Percentiles rank a stretch among this genome's conserved stretches.
Conservation (phyloP, 1,140 invertebrate genomes). For the Drosophila repletoides region DNA sequence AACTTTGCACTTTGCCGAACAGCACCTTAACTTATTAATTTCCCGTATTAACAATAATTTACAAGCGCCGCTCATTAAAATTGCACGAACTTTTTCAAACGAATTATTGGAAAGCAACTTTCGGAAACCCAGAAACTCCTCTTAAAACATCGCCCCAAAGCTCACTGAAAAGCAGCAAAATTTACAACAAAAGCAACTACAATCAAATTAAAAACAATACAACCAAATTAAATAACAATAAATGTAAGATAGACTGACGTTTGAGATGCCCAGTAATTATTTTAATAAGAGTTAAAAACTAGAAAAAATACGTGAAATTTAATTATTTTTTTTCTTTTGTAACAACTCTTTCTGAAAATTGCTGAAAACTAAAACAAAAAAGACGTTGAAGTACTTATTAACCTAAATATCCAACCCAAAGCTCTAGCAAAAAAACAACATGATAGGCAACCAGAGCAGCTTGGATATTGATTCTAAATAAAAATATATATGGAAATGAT, state of each 20-base stretch:
- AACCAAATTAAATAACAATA: slow-evolving; percentile 9
- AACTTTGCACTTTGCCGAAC: slow-evolving; percentile 54
- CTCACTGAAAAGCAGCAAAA: slow-evolving; percentile 54
- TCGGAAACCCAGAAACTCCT: slow-evolving; percentile 31
- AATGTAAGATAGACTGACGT: slow-evolving; percentile 24
- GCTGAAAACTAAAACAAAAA: no score
- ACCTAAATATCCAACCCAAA: no score
- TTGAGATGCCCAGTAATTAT: neutral
- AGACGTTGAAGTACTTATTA: no score
- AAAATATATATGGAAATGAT: no score
- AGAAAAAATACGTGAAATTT: no score
- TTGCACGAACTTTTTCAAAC: slow-evolving; percentile 46
- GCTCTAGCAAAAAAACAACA: no score
- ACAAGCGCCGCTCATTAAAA: slow-evolving; percentile 63
- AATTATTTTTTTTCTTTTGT: no score
- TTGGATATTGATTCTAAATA: no score
- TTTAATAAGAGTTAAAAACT: no score
- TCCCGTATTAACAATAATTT: slow-evolving; percentile 59
- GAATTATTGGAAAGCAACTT: slow-evolving; percentile 56
- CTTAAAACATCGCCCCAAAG: slow-evolving; percentile 31
- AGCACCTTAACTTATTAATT: slow-evolving; percentile 73
- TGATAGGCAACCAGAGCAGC: no score
- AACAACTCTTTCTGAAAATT: no score
- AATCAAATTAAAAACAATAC: slow-evolving; percentile 9
- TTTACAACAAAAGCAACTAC: slow-evolving; percentile 18